Percentiles rank a stretch among this genome's conserved stretches.
These are phyloP conservation scores for Ylistrum balloti DNA, from an alignment of 1,140 invertebrate genomes.

Conservation along the genomic window DNA sequence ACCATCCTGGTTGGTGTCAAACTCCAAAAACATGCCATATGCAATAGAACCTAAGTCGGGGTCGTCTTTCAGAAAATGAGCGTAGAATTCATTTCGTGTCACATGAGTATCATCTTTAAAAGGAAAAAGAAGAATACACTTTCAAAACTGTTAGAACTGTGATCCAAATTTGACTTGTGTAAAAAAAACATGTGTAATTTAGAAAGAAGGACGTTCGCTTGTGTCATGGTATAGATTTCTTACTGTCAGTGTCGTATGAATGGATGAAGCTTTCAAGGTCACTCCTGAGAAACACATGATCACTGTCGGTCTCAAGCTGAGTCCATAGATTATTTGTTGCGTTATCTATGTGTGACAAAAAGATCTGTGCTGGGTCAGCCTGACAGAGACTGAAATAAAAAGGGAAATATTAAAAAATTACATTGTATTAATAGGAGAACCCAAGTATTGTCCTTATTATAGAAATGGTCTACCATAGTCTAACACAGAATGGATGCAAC, in stretches of 20 bases:
- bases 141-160: too few species aligned
- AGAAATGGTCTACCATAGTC: too few species aligned
- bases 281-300: not conserved
- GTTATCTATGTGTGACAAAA: not conserved
- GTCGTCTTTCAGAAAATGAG: not conserved
- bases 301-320: not conserved
- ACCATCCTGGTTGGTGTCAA: not conserved
- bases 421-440: too few species aligned
- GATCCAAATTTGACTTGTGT: too few species aligned
- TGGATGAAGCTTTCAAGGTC: not conserved
- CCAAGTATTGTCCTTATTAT: too few species aligned
- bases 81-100: not conserved
- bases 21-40: not conserved
- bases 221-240: too few species aligned
- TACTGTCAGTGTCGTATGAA: conserved; percentile 25
- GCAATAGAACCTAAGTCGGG: not conserved
- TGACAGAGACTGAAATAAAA: not conserved
- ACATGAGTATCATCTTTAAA: not conserved
- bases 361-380: not conserved
- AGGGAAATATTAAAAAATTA: not conserved
- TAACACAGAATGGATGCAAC: too few species aligned
- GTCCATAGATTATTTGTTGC: not conserved
- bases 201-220: too few species aligned
- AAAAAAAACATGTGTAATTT: too few species aligned
- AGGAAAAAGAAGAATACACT: not conserved